Conservation (phyloP, 2,888 invertebrate genomes). For the Pyralis farinalis region DNA sequence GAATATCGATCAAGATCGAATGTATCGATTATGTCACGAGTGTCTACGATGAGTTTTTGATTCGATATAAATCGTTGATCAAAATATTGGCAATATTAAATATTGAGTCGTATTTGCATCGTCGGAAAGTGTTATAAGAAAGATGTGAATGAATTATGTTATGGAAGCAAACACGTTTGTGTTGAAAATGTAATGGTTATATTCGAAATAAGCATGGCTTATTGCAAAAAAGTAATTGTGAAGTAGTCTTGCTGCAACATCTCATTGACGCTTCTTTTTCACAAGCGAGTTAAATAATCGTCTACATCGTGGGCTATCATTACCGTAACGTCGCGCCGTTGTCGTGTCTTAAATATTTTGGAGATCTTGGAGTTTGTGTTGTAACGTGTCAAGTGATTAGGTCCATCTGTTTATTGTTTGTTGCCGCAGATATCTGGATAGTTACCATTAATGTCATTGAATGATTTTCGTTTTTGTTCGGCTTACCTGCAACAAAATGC, state of each 20-base stretch:
- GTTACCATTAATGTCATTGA: too few species aligned
- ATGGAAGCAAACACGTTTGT: not conserved
- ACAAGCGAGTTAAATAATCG: constrained; percentile 27
- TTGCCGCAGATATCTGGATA: too few species aligned
- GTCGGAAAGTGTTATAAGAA: too few species aligned
- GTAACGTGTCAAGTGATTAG: too few species aligned
- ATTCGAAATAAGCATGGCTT: not conserved
- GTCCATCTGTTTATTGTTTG: too few species aligned
- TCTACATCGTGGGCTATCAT: constrained; percentile 19
- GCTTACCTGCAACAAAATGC: too few species aligned
- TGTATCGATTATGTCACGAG: constrained; percentile 35
- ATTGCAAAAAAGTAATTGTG: not conserved
- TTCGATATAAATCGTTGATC: constrained; percentile 26
- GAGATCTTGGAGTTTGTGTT: too few species aligned
- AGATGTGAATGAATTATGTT: not conserved
- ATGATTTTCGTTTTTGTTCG: too few species aligned
- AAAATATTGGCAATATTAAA: not conserved
- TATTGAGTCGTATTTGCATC: too few species aligned
- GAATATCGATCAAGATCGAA: constrained; percentile 22
- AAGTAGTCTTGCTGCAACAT: constrained; percentile 12
- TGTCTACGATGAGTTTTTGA: constrained; percentile 28
- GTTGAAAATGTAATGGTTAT: not conserved
- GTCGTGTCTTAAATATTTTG: not conserved
- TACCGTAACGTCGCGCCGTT: constrained; percentile 6
- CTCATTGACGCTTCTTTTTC: constrained; percentile 17